A percentile compares a stretch with the other conserved stretches of the same genome.
phyloP scores from a whole-genome alignment of 2,113 vertebrate genomes.

The Bostrychus sinensis region DNA sequence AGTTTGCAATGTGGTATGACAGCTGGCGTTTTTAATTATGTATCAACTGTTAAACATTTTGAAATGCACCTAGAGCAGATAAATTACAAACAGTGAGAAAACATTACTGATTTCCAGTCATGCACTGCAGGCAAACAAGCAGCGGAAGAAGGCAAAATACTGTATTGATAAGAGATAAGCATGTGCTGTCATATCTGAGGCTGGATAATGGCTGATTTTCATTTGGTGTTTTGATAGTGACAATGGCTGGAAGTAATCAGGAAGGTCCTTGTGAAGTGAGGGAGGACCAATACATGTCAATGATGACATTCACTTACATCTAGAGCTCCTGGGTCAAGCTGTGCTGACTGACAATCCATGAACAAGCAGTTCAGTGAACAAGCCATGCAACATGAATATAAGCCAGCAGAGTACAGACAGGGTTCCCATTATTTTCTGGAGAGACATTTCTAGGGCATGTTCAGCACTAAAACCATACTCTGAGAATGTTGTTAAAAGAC shows the following conservation, averaged over 20 bases:
- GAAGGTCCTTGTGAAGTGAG: neutral
- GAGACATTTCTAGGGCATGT: no score
- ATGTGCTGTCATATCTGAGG: no score
- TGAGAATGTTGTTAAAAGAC: no score
- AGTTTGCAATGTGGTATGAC: no score
- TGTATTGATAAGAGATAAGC: neutral
- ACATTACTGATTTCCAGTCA: no score
- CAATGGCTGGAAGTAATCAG: neutral
- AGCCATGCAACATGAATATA: slow-evolving; percentile 16
- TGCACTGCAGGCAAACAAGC: slow-evolving; percentile 49
- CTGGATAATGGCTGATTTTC: neutral
- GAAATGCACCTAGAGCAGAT: no score
- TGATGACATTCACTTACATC: slow-evolving; percentile 16
- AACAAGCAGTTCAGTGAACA: slow-evolving; percentile 21
- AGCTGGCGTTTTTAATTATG: no score
- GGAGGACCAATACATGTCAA: neutral
- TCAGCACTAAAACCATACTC: no score
- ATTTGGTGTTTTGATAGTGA: neutral
- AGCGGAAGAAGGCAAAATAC: slow-evolving; percentile 27
- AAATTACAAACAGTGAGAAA: no score
- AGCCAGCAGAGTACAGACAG: neutral
- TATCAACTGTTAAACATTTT: no score
- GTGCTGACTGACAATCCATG: slow-evolving; percentile 19
- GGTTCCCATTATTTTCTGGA: no score
- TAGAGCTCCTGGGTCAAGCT: slow-evolving; percentile 20